Evolutionary conservation across 2,797 vertebrate genomes (phyloP).

Genomic region (Eurystomus glaucurus): DNA sequence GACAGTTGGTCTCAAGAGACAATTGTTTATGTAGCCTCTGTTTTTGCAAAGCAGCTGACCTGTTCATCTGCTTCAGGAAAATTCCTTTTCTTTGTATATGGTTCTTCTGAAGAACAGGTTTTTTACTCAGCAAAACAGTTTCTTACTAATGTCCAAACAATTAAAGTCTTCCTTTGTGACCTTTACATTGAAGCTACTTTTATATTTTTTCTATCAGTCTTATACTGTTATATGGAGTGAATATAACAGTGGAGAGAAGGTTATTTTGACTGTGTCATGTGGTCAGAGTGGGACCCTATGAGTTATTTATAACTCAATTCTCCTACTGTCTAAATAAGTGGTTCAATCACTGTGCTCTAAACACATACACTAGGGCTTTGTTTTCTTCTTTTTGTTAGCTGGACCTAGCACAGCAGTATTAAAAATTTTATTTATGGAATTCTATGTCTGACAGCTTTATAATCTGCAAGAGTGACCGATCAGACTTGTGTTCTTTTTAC

Average conservation of each 20-base stretch:
- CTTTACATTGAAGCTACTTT: neutral
- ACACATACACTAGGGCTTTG: neutral
- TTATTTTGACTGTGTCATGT: neutral
- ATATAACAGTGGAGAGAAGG: neutral
- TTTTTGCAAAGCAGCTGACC: neutral
- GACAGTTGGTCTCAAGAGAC: neutral
- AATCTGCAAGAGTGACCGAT: neutral
- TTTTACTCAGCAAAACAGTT: neutral
- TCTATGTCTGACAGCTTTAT: neutral
- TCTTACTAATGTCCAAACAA: neutral
- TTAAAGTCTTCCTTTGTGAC: neutral
- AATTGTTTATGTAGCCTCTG: neutral
- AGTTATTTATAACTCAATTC: neutral
- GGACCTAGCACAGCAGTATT: neutral
- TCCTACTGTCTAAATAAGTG: neutral
- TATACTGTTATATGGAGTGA: neutral
- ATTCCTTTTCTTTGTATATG: neutral
- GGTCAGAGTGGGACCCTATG: neutral
- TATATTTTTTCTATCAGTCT: neutral
- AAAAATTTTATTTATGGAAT: neutral
- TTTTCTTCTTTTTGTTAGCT: neutral
- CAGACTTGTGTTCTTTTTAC: neutral
- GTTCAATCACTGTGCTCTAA: neutral
- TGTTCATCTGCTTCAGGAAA: neutral
- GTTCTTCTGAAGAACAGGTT: neutral